Evolutionary conservation across 2,888 invertebrate genomes (phyloP).

Genomic region (Thysanoteuthis rhombus): DNA sequence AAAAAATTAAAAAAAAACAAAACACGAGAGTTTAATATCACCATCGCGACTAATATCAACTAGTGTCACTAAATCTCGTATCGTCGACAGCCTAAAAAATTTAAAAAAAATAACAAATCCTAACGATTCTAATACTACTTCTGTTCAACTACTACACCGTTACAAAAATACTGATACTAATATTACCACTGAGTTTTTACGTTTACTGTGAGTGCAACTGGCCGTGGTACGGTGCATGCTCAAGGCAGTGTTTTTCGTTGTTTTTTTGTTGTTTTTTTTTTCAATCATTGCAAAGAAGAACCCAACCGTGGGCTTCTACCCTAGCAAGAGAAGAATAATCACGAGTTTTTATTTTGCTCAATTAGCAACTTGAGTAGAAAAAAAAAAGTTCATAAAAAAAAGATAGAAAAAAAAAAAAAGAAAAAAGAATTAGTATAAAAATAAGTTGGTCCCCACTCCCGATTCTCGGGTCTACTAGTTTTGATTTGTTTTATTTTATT

Average conservation of each 20-base stretch:
- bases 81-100: background rate
- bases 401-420: background rate
- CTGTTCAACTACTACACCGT: background rate
- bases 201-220: background rate
- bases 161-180: background rate
- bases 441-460: no score
- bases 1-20: background rate
- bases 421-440: no score
- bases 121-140: background rate
- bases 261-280: no score
- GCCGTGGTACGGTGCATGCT: background rate
- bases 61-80: background rate
- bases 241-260: background rate
- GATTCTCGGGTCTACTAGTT: background rate
- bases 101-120: background rate
- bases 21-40: background rate
- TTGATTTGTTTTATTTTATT: background rate
- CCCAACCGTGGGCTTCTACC: background rate
- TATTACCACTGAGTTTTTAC: background rate
- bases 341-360: background rate
- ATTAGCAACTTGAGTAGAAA: background rate
- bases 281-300: background rate
- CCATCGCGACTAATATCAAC: background rate
- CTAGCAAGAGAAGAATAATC: background rate
- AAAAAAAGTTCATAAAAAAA: background rate